phyloP scores from a whole-genome alignment of 2,113 vertebrate species.

The Prionailurus bengalensis region DNA sequence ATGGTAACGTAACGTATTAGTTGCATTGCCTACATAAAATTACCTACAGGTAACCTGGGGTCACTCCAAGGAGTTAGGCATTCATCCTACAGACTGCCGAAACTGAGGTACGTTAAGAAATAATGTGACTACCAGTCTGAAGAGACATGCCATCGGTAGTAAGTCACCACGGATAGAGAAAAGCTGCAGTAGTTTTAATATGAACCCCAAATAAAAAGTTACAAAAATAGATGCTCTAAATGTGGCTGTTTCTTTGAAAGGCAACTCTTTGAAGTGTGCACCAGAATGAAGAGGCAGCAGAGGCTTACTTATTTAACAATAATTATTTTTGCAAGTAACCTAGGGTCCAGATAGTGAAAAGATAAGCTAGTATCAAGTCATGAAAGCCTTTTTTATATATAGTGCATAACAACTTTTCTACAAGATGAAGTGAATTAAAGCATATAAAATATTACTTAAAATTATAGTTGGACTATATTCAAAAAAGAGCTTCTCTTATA shows the following conservation, averaged over 20 bases:
- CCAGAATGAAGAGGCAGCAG: not conserved
- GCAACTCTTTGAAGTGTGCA: not conserved
- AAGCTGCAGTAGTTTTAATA: not conserved
- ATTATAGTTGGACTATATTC: conserved; percentile 49
- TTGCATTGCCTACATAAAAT: not conserved
- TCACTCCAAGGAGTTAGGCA: not conserved
- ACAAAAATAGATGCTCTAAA: not conserved
- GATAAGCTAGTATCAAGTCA: not conserved
- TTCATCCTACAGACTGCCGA: not conserved
- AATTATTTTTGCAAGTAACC: conserved; percentile 8
- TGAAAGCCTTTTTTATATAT: conserved; percentile 49
- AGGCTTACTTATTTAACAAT: not conserved
- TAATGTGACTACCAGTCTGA: not conserved
- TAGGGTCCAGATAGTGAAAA: not conserved
- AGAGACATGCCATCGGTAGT: not conserved
- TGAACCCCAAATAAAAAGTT: not conserved
- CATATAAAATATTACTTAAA: conserved; percentile 54
- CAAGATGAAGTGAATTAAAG: not conserved
- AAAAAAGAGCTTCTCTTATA: conserved; percentile 31
- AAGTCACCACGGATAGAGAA: not conserved
- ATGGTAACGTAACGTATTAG: not conserved
- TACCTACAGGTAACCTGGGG: not conserved
- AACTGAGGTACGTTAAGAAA: not conserved
- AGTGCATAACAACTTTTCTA: conserved; percentile 31
- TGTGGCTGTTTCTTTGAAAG: conserved; percentile 7